Base-by-base conservation (phyloP, 2,888 invertebrate species). In the Plebejus argus region DNA sequence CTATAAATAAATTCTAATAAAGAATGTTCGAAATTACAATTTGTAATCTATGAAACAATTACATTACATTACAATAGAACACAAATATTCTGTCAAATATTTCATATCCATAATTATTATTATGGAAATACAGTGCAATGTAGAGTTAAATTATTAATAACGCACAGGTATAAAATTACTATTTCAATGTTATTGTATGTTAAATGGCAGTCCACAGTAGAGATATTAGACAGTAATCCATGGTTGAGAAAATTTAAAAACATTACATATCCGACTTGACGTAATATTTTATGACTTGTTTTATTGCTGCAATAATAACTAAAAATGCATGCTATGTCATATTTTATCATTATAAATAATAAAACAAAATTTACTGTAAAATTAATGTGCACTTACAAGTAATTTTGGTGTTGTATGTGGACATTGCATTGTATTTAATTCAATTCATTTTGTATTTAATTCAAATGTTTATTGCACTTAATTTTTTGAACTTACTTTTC, bases 1-100 rank as follows among this genome's bases (percentile, higher is more conserved):
- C 61, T 61, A 23, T 61, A 61, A 61, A 12, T 23, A 12, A 61
- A 61, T 23, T 61, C 23, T 61, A 61, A 61, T 61, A 61, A 61
- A 61, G 23, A 20, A 23, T 61, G 23, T 58, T 58, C 56, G 7
- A 8, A 23, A 61, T 61, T 20, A 23, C 61, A 61, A 12, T 10
- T 20, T 23, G 61, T 61, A 61, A 61, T 61, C 61, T 12, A 61
- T 23, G 10, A 58, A 58, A 58, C n/a, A 20, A 58, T n/a, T 20
- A 61, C 61, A 28, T 28, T 28, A 61, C 12, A 23, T 61, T 23
- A 61, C 61, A 23, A 61, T n/a, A n/a, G 10, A 5, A 53, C 18
- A 49, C 49, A 49, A 49, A 49, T 61, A 3, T 58, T 58, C 10
- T 23, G 23, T 61, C 61, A 61, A 61, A 61, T 5, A 61, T 23